Base-by-base conservation (phyloP, 1,140 invertebrate genomes). In the Drosophila ficusphila region DNA sequence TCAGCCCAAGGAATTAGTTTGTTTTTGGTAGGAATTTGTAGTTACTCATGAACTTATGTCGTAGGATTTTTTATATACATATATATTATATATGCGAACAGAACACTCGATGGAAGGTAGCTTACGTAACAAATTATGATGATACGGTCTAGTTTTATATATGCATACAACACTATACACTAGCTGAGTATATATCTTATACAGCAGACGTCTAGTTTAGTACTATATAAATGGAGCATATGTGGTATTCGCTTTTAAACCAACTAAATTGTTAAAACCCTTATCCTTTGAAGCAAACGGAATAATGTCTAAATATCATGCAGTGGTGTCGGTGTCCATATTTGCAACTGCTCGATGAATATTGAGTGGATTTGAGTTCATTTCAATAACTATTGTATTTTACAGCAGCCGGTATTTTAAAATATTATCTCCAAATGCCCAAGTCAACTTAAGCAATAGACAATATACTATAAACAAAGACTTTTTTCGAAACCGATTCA, bases 171-270 rank as follows among this genome's bases (percentile, higher is more conserved):
- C 41, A 62, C 56, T 29, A 38, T n/a, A 61, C 25, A 33, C 58
- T 64, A 65, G 57, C 38, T 23, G 39, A 47, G 51, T 53, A 46
- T 53, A 46, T 14, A 33, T 58, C 48, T 42, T 64, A 53, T 47
- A 39, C 52, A 69, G 11, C 52, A 69, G 11, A 48, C 46, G 48
- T 56, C 61, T 46, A 49, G 34, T 38, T 39, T 74, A 75, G 29
- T 64, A 58, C 41, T 68, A 49, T 52, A 23, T 44, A 52, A 38
- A 64, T 29, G 27, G 38, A 73, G 79, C 52, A 53, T 57, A 73
- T 77, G 67, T 77, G 78, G 79, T 82, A 81, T 54, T 77, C 81
- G 78, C 78, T 83, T 81, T 81, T 77, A 82, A 79, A 79, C 39
- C 51, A 79, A 64, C 61, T 56, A 62, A 79, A 60, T 54, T 78